Base-by-base conservation (phyloP, 2,888 invertebrate species). In the Orchesella flavescens region DNA sequence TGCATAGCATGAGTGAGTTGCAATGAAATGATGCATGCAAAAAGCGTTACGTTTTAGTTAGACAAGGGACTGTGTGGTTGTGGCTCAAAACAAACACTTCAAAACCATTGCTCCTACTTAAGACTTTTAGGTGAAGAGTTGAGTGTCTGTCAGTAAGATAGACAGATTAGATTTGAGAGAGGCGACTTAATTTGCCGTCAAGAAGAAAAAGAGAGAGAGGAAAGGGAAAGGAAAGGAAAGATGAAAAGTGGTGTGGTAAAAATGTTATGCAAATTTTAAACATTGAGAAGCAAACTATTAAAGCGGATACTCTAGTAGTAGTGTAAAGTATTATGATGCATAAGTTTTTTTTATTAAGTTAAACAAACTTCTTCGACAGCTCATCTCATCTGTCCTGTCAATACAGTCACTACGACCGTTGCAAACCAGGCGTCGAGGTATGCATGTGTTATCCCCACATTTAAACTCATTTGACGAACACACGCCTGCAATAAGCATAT, bases 341-440 rank as follows among this genome's bases (percentile, higher is more conserved):
- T 74, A 63, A 9, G 34, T 24, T 13, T 49, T 34, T 17, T 34
- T 23, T 49, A 63, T 59, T 19, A 80, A 73, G 63, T 5, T 71
- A 46, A 61, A 77, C 80, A 69, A 71, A 84, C 84, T 77, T 73
- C 73, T 59, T 65, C 74, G 78, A 76, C 86, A 86, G 59, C 78
- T 46, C 21, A 17, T 57, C 86, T 90, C 90, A 85, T 90, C 90
- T 19, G 89, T 88, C 10, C 89, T 88, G 84, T 90, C 89, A 24
- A 79, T 55, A 85, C 91, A 91, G 81, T 91, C 90, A 43, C 76
- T 78, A 21, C 86, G 84, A 2, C 87, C 88, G 85, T 90, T 89
- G 85, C 90, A 90, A 71, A 87, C 77, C 17, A 88, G 86, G 34
- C 85, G 77, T 46, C 78, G 83, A 17, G 87, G 87, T 15, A 89